These are phyloP conservation scores for Chunga burmeisteri DNA, from an alignment of 2,113 vertebrate genomes.

Conservation along the genomic window DNA sequence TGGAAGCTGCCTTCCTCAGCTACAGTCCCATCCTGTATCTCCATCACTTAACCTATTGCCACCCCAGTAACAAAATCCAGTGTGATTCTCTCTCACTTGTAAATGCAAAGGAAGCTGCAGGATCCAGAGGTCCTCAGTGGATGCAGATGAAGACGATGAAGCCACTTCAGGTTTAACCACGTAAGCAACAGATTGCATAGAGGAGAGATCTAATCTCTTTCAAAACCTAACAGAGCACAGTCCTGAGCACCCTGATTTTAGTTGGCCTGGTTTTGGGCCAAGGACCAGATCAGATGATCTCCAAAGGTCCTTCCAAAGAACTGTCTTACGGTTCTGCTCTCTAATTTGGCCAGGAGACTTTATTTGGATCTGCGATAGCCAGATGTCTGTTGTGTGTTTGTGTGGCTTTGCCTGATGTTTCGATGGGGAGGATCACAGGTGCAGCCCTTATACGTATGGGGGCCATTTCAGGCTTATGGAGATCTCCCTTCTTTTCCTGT, in stretches of 20 bases:
- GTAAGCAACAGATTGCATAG: neutral
- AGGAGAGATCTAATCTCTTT: neutral
- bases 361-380: neutral
- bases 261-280: neutral
- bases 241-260: neutral
- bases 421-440: neutral
- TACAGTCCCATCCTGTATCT: neutral
- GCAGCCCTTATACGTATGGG: rapidly evolving
- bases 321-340: neutral
- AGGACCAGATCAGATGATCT: neutral
- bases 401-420: neutral
- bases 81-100: neutral
- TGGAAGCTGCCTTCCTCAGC: neutral
- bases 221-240: neutral
- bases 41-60: neutral
- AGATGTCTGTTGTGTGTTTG: neutral
- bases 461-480: neutral
- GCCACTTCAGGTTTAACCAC: neutral
- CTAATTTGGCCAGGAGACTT: neutral
- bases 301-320: neutral
- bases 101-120: neutral
- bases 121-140: neutral
- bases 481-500: neutral
- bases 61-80: neutral
- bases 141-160: neutral